phyloP scores from a whole-genome alignment of 2,113 vertebrate species.

The Circaetus gallicus region DNA sequence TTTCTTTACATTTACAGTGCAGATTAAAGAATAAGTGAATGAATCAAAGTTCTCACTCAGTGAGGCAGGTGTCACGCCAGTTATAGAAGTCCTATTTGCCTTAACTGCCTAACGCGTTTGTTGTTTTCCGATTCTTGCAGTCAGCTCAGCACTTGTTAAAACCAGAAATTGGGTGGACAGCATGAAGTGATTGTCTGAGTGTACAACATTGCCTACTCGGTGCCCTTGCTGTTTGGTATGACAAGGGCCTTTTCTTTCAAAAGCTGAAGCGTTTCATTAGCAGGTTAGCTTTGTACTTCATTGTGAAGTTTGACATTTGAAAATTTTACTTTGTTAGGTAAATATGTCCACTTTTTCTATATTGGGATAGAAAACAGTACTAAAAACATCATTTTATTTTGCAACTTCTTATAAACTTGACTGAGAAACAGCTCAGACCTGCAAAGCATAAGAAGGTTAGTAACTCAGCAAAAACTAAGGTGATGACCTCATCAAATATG shows the following conservation, averaged over 20 bases:
- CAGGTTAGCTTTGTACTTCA: background rate
- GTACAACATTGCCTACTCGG: background rate
- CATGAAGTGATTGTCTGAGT: background rate
- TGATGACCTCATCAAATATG: background rate
- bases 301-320: background rate
- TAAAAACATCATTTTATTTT: background rate
- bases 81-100: background rate
- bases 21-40: background rate
- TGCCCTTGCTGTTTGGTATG: background rate
- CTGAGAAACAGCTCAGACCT: background rate
- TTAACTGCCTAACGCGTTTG: accelerated
- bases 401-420: background rate
- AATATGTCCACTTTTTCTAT: background rate
- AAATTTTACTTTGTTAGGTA: background rate
- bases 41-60: background rate
- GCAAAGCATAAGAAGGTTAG: background rate
- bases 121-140: background rate
- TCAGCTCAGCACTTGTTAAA: background rate
- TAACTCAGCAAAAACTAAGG: background rate
- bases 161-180: background rate
- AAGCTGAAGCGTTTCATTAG: background rate
- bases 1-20: background rate
- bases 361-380: background rate
- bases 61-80: background rate
- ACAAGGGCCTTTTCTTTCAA: background rate